These are phyloP conservation scores for Microcebus ravelobensis DNA, from an alignment of 2,113 vertebrate species.

Conservation along the genomic window DNA sequence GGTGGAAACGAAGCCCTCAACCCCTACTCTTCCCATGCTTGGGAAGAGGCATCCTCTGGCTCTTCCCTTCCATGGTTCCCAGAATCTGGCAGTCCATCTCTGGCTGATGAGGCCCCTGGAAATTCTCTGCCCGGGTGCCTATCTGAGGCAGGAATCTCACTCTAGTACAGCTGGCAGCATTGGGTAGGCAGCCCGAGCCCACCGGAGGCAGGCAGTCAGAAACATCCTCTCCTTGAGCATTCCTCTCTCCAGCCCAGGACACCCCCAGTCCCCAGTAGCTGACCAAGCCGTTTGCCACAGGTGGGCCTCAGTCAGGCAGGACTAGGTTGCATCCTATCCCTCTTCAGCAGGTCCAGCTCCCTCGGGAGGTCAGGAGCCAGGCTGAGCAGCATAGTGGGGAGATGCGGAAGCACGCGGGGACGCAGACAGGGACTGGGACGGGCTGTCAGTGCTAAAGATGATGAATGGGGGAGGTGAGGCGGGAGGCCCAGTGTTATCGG, in stretches of 20 bases:
- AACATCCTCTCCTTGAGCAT: neutral
- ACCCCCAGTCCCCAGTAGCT: neutral
- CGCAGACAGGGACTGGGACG: constrained; percentile 74
- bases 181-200: neutral
- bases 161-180: neutral
- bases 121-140: neutral
- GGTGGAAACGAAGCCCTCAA: constrained; percentile 55
- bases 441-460: constrained; percentile 99
- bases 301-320: neutral
- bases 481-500: constrained; percentile 82
- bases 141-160: neutral
- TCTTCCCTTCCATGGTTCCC: neutral
- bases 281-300: constrained; percentile 44
- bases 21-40: constrained; percentile 6
- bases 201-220: neutral
- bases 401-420: constrained; percentile 7
- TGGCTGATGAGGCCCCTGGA: neutral
- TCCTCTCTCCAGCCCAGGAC: neutral
- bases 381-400: constrained; percentile 46
- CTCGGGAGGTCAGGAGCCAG: constrained; percentile 41
- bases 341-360: neutral
- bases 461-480: constrained; percentile 97
- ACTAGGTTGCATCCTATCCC: neutral
- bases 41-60: neutral
- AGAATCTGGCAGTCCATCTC: constrained; percentile 6